phyloP scores from a whole-genome alignment of 2,888 invertebrate genomes.

The Amiota minor region DNA sequence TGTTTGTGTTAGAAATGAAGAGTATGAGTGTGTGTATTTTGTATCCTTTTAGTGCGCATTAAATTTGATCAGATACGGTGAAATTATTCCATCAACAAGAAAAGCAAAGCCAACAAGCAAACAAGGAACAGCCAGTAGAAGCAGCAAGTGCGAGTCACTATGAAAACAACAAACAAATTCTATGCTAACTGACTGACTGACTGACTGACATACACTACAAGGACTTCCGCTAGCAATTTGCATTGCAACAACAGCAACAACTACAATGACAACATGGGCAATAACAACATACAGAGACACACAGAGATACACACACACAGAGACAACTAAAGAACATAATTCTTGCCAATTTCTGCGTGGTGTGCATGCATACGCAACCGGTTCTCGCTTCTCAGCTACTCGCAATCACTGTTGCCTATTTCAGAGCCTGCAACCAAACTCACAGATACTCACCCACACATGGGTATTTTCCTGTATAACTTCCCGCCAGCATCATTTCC shows the following conservation, averaged over 20 bases:
- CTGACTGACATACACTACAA: slow-evolving; percentile 23
- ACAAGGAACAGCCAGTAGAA: slow-evolving; percentile 37
- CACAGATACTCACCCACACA: neutral
- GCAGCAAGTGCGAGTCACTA: slow-evolving; percentile 24
- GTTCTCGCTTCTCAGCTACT: no score
- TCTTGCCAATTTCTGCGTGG: slow-evolving; percentile 8
- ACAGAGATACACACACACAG: slow-evolving; percentile 1
- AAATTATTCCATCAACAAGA: slow-evolving; percentile 13
- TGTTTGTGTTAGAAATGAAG: neutral
- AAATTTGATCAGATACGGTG: slow-evolving; percentile 51
- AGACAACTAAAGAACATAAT: slow-evolving; percentile 3
- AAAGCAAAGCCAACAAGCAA: slow-evolving; percentile 38
- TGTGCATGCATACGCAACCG: neutral
- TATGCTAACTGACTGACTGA: slow-evolving; percentile 41
- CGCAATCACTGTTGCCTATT: no score
- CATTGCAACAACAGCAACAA: slow-evolving; percentile 27
- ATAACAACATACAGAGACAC: slow-evolving; percentile 22
- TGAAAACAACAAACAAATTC: no score
- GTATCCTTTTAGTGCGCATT: slow-evolving; percentile 56
- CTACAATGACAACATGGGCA: neutral
- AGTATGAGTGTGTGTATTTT: slow-evolving; percentile 35
- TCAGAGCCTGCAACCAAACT: neutral
- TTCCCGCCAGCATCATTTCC: neutral
- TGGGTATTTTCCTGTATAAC: neutral
- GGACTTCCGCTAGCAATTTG: neutral